Evolutionary conservation across 2,113 vertebrate genomes (phyloP), one percentile per base, ranked within the genome.

Genomic region (Dendrocopos noguchii): DNA sequence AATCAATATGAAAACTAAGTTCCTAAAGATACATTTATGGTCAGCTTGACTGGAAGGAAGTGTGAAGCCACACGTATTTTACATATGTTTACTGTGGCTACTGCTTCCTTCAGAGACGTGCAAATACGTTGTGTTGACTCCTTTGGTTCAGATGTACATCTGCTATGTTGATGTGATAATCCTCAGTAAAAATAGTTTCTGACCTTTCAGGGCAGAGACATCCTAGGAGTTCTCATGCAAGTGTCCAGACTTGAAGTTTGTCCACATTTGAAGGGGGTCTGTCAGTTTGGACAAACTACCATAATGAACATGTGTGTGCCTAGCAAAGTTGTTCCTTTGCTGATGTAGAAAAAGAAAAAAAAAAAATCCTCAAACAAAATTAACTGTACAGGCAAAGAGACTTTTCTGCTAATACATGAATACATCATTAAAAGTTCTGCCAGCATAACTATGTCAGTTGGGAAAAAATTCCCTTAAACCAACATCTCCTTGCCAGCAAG

Each of bases 401-500:
- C 12, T 84, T 92, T 88, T 89, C 59, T 81, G 36, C 88, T 84
- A 63, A 55, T 73, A 36, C 56, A 66, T 73, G 70, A 84, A 87
- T 89, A 21, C n/a, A 80, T 70, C 78, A 50, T 95, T 92, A 87
- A 63, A 87, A 87, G 55, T 93, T 93, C 65, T 94, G 16, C 85
- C 76, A 93, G 64, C 19, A 24, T 91, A 87, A 80, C 76, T 90
- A 21, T 74, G 80, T 91, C 86, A 88, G 20, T 3, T 82, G 90
- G 83, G 76, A 75, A 91, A 93, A 88, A 91, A 72, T 9, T 91
- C 80, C 44, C 77, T 66, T 88, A 92, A 91, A 90, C 39, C 50
- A 95, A 61, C 14, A 46, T 34, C 68, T 77, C 73, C 90, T 78
- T 68, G 47, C 80, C 92, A 94, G 93, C 57, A 95, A 95, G 86